phyloP scores from a whole-genome alignment of 1,140 invertebrate genomes.

The Drosophila repletoides region DNA sequence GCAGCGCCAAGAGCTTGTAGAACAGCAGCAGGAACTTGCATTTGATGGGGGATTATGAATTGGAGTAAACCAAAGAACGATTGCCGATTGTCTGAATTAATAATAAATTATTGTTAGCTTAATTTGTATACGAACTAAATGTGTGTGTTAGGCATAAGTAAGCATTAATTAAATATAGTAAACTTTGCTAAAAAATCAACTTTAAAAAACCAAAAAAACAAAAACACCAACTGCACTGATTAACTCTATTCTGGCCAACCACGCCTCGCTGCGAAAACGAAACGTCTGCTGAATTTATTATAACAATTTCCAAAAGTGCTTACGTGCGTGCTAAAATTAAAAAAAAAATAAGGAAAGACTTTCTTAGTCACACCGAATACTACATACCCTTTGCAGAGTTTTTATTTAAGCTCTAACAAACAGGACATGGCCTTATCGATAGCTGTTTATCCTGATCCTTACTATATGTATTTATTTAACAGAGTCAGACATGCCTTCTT shows the following conservation, averaged over 20 bases:
- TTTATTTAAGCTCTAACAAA: no score
- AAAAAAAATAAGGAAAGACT: not conserved
- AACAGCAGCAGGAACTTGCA: slow-evolving; percentile 24
- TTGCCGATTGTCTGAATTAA: slow-evolving; percentile 72
- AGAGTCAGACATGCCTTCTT: no score
- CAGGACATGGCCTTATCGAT: no score
- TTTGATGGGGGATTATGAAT: slow-evolving; percentile 23
- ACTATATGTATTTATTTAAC: no score
- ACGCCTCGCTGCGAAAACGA: slow-evolving; percentile 30
- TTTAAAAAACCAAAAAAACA: slow-evolving; percentile 1
- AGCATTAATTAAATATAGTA: slow-evolving; percentile 74
- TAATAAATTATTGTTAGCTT: slow-evolving; percentile 67
- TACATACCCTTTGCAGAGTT: slow-evolving; percentile 2
- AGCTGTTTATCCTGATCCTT: no score
- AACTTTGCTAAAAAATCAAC: slow-evolving; percentile 52
- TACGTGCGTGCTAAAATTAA: slow-evolving; percentile 61
- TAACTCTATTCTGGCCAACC: slow-evolving; percentile 1
- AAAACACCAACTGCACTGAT: not conserved
- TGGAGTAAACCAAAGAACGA: slow-evolving; percentile 64
- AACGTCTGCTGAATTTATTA: slow-evolving; percentile 52
- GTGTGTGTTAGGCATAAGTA: slow-evolving; percentile 80
- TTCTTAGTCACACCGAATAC: not conserved
- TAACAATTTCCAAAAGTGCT: slow-evolving; percentile 48
- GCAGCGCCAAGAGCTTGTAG: slow-evolving; percentile 68
- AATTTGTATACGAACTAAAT: slow-evolving; percentile 70